Evolutionary conservation across 1,140 invertebrate species (phyloP).

Genomic region (Formica exsecta): DNA sequence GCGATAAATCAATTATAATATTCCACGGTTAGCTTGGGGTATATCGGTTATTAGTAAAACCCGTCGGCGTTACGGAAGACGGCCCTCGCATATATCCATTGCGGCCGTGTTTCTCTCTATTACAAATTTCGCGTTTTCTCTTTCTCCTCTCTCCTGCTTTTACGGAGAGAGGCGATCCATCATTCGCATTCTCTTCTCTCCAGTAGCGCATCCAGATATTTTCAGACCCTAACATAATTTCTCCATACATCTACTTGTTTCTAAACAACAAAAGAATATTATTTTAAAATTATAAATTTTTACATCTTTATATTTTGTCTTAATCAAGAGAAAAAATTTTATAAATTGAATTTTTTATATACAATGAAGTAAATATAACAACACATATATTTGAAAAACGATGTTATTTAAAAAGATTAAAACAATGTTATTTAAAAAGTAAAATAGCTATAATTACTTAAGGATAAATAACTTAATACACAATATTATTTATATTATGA

Average conservation of each 20-base stretch:
- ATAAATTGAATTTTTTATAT: neutral
- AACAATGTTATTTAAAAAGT: neutral
- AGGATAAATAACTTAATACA: too few species aligned
- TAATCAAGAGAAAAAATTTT: neutral
- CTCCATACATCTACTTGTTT: neutral
- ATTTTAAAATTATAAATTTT: neutral
- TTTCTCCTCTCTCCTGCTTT: constrained; percentile 41
- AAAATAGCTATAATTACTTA: neutral
- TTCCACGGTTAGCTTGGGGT: constrained; percentile 85
- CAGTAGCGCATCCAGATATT: neutral
- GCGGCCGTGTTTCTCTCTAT: constrained; percentile 82
- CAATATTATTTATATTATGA: too few species aligned
- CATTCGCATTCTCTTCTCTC: neutral
- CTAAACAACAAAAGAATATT: neutral
- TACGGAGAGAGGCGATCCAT: neutral
- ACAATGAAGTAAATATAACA: neutral
- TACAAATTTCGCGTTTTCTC: constrained; percentile 83
- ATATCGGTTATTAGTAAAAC: constrained; percentile 86
- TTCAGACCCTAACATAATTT: neutral
- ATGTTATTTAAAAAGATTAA: too few species aligned
- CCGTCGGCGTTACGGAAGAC: constrained; percentile 84
- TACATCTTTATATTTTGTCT: neutral
- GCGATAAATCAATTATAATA: constrained; percentile 87
- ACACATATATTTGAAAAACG: too few species aligned
- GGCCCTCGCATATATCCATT: constrained; percentile 80